Evolutionary conservation across 2,113 vertebrate genomes (phyloP).

Genomic region (Raja brachyura): DNA sequence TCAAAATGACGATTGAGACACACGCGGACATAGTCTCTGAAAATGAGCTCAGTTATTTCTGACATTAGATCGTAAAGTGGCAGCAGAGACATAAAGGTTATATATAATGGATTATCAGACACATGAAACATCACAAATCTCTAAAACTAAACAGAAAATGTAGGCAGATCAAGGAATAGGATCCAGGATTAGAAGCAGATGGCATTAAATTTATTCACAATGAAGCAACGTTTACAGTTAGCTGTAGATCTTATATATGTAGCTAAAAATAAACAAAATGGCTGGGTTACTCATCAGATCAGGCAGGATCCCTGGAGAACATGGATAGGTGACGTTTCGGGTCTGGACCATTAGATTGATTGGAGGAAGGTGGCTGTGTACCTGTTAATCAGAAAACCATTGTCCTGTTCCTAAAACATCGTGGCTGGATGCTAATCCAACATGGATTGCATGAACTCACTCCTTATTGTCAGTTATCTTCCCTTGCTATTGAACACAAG

Average conservation of each 20-base stretch:
- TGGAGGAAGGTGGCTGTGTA: background rate
- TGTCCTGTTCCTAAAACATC: background rate
- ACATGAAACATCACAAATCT: background rate
- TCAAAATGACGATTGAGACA: background rate
- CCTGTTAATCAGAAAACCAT: background rate
- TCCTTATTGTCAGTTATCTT: background rate
- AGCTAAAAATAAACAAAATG: background rate
- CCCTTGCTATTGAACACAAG: background rate
- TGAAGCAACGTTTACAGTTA: background rate
- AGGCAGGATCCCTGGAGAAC: too few relatives aligned
- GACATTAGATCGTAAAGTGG: background rate
- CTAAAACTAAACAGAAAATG: background rate
- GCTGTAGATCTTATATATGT: background rate
- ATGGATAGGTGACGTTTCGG: too few relatives aligned
- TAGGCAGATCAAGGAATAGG: background rate
- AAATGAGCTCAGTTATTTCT: background rate
- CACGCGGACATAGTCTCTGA: background rate
- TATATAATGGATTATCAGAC: background rate
- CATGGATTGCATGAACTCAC: background rate
- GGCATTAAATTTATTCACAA: background rate
- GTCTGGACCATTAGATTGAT: too few relatives aligned
- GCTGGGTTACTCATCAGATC: too few relatives aligned
- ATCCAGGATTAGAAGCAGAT: background rate
- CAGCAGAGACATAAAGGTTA: background rate
- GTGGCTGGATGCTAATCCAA: background rate